Base-by-base conservation (phyloP, 1,140 invertebrate genomes). In the Glossosoma conforme region DNA sequence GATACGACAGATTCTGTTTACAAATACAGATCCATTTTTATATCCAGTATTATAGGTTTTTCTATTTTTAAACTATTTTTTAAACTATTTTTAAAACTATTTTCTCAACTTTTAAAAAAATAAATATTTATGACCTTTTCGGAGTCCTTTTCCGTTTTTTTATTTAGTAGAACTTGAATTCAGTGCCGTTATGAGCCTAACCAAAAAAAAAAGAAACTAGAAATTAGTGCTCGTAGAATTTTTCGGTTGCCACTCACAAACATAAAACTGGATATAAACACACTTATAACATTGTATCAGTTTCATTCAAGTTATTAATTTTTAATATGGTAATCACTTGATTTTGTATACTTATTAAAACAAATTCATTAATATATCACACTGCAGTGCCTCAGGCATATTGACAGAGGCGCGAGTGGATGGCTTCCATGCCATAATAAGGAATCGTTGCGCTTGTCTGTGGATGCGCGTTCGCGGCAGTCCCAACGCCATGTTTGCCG, bases 131-230 rank as follows among this genome's bases (percentile, higher is more conserved):
- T n/a, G n/a, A n/a, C n/a, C n/a, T n/a, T n/a, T n/a, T n/a, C n/a
- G n/a, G 41, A 55, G 50, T 55, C 41, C 46, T 55, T 55, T 55
- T 28, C 45, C 36, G 44, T 54, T 30, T 42, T 47, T 30, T 13
- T 54, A 54, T 54, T 50, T 43, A 25, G 52, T 53, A 53, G 38
- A 54, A 48, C 44, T 14, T 50, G 38, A 46, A 54, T 54, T 54
- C 37, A 54, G 46, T 54, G 53, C 53, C 15, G 47, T 55, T 51
- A 51, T 44, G 21, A 51, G 35, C 35, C 37, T 54, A 19, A 36
- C 49, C 40, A 49, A 37, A 46, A 53, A 40, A 46, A 36, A 54
- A 49, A 47, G 33, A 33, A 25, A 54, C 19, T 55, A 22, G 38
- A 55, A 44, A 50, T 54, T 48, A 41, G 45, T 49, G 19, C 47